Conservation (phyloP, 2,797 vertebrate genomes). For the Brachymystax lenok region DNA sequence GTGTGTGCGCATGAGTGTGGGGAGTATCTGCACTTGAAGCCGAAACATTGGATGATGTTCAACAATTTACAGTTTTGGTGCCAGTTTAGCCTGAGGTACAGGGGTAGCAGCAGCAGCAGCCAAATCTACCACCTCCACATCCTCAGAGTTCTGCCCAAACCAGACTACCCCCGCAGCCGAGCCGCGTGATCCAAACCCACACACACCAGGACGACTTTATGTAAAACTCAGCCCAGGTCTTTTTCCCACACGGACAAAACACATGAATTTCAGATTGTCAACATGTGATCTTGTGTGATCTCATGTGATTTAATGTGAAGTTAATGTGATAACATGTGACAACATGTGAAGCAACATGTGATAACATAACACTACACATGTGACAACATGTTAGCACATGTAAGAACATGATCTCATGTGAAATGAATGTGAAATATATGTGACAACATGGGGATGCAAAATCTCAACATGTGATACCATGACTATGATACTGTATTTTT, state of each 20-base stretch:
- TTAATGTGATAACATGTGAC: no score
- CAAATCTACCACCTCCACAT: constrained; percentile 63
- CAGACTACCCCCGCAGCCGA: constrained; percentile 49
- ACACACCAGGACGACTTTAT: constrained; percentile 15
- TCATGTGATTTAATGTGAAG: no score
- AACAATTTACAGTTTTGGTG: constrained; percentile 36
- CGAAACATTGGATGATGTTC: constrained; percentile 31
- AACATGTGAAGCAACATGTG: no score
- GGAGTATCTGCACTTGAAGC: constrained; percentile 11
- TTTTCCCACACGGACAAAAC: constrained; percentile 9
- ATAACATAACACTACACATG: no score
- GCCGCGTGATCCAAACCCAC: constrained; percentile 49
- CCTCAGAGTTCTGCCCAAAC: constrained; percentile 46
- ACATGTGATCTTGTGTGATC: no score
- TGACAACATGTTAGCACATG: no score
- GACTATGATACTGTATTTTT: no score
- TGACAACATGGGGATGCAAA: no score
- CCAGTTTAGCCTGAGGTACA: constrained; percentile 46
- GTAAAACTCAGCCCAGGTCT: constrained; percentile 7
- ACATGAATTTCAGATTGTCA: no score
- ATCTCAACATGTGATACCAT: no score
- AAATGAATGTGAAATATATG: no score
- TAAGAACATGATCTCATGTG: no score
- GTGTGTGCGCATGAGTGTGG: neutral
- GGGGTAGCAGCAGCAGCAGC: constrained; percentile 36